phyloP scores from a whole-genome alignment of 2,797 vertebrate species.

The Rachycentron canadum region DNA sequence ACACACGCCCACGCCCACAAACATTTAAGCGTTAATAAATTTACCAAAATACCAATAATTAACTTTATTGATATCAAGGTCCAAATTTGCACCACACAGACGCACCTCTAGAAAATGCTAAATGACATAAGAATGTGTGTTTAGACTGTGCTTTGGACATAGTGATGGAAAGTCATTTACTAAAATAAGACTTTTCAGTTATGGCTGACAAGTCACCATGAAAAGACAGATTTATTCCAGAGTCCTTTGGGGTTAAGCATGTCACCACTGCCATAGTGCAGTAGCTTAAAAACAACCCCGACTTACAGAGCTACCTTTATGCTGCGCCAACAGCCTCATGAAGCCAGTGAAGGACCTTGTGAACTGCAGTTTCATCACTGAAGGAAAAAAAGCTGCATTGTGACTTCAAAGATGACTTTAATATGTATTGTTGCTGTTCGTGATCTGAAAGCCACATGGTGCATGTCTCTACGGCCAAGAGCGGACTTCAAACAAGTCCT shows the following conservation, averaged over 20 bases:
- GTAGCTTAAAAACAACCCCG: slow-evolving; percentile 56
- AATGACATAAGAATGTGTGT: slow-evolving; percentile 40
- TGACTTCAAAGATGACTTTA: slow-evolving; percentile 10
- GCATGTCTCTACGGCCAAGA: background rate
- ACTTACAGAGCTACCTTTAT: slow-evolving; percentile 65
- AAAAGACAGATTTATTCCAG: slow-evolving; percentile 63
- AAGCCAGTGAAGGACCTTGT: slow-evolving; percentile 2
- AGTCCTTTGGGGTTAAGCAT: slow-evolving; percentile 48
- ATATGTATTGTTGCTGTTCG: background rate
- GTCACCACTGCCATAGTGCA: slow-evolving; percentile 41
- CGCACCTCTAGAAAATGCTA: slow-evolving; percentile 22
- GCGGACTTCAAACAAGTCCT: background rate
- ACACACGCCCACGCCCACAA: slow-evolving; percentile 12
- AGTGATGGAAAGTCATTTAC: slow-evolving; percentile 44
- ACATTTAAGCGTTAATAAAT: slow-evolving; percentile 23
- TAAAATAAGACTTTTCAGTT: slow-evolving; percentile 52
- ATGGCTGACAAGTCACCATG: slow-evolving; percentile 50
- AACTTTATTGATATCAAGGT: slow-evolving; percentile 22
- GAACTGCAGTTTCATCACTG: slow-evolving; percentile 17
- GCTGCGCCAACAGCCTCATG: slow-evolving; percentile 22
- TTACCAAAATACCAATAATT: slow-evolving; percentile 41
- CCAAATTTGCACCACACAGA: slow-evolving; percentile 17
- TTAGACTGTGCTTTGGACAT: slow-evolving; percentile 39
- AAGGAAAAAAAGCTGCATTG: background rate
- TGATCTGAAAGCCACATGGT: background rate